Conservation (phyloP, 2,113 vertebrate genomes). For the Burhinus bistriatus region DNA sequence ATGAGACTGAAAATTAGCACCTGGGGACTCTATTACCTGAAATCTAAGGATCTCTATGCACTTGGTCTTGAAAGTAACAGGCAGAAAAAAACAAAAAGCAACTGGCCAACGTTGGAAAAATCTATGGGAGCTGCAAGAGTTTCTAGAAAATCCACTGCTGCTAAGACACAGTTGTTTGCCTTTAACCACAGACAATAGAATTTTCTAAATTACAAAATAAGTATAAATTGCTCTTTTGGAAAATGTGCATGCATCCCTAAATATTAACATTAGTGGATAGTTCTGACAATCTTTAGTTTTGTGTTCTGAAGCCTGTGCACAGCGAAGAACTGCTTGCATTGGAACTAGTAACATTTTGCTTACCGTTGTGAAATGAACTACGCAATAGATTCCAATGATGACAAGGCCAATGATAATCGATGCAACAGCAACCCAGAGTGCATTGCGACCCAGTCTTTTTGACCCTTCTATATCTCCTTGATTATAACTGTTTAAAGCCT, state of each 20-base stretch:
- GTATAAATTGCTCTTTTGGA: not conserved
- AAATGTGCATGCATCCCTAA: not conserved
- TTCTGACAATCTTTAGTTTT: not conserved
- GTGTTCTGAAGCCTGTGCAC: not conserved
- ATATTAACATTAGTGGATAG: not conserved
- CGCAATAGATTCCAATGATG: conserved; percentile 75
- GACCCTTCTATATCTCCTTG: conserved; percentile 84
- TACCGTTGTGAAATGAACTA: conserved; percentile 85
- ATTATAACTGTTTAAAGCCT: conserved; percentile 87
- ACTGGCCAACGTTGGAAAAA: not conserved
- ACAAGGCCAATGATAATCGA: conserved; percentile 83
- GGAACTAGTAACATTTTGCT: not conserved
- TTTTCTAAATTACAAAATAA: not conserved
- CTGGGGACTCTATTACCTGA: not conserved
- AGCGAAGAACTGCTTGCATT: not conserved
- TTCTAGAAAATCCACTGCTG: not conserved
- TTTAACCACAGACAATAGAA: not conserved
- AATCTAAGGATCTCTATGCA: not conserved
- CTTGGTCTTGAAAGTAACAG: not conserved
- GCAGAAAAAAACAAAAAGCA: not conserved
- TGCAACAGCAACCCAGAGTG: conserved; percentile 82
- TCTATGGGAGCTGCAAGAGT: not conserved
- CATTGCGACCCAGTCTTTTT: conserved; percentile 79
- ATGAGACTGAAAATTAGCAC: not conserved
- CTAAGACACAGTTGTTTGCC: not conserved